Evolutionary conservation across 2,888 invertebrate genomes (phyloP), one percentile per base, ranked within the genome.

Genomic region (Pollenia angustigena): DNA sequence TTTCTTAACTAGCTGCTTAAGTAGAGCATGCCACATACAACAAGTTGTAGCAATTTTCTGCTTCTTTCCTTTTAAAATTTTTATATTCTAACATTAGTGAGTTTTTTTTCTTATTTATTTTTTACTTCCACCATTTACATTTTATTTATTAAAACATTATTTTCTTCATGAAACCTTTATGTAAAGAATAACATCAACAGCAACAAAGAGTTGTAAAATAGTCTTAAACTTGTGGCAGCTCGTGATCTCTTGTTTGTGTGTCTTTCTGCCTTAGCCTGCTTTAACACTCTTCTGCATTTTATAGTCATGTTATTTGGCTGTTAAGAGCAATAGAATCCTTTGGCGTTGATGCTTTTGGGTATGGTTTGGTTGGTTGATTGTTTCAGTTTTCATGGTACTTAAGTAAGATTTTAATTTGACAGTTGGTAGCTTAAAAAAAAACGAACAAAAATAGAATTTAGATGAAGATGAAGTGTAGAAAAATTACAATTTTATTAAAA

Each of bases 321-420:
- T 32, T 40, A 62, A 11, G 40, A 50, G 42, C 16, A 58, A 23
- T 40, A 42, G 12, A 18, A 4, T 54, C 52, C 78, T 60, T 69
- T 79, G 74, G 42, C 66, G 46, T 62, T 79, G 12, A 1, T 46
- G 60, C 64, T 74, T 11, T 16, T 48, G 52, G 72, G 8, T 44
- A 66, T 62, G 50, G 46, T 40, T 23, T 54, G 54, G 2, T n/a
- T 50, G 50, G n/a, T 52, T 68, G 58, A 52, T 83, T 80, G 62
- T 82, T 18, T 79, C 75, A 66, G 60, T 81, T 66, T 82, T 87
- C 83, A 83, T 68, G 83, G 81, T 78, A 81, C 72, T 87, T 87
- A 72, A 81, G 72, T 76, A 84, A 83, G 80, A 87, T 87, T 83
- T 87, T 87, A 87, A 84, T 72, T 81, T 84, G 76, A 72, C 83